Conservation (phyloP, 2,888 invertebrate species). For the Drosophila recens region DNA sequence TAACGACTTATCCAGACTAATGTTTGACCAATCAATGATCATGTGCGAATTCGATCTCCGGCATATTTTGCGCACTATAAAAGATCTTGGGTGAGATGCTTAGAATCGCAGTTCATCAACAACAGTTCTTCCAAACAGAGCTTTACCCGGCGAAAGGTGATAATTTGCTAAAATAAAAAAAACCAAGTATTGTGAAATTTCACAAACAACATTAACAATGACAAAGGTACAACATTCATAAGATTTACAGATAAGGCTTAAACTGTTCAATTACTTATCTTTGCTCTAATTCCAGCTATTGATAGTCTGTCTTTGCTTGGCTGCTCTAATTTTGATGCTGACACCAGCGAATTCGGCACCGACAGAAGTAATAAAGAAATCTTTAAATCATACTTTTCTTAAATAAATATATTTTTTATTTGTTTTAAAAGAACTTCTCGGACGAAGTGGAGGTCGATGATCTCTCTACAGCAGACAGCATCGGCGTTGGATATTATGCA, state of each 20-base stretch:
- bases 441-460: constrained; percentile 49
- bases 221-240: constrained; percentile 53
- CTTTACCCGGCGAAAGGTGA: constrained; percentile 54
- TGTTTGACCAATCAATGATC: constrained; percentile 74
- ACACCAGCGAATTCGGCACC: constrained; percentile 43
- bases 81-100: constrained; percentile 49
- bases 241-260: constrained; percentile 4
- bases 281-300: constrained; percentile 55
- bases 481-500: constrained; percentile 66
- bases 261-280: constrained; percentile 21
- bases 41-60: constrained; percentile 72
- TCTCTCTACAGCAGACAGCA: constrained; percentile 62
- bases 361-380: constrained; percentile 44
- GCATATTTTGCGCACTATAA: constrained; percentile 60
- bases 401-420: not conserved
- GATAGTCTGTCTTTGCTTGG: constrained; percentile 23
- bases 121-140: constrained; percentile 50
- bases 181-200: constrained; percentile 51
- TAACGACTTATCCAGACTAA: constrained; percentile 70
- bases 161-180: constrained; percentile 58
- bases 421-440: constrained; percentile 12
- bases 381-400: not conserved
- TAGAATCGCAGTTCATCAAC: constrained; percentile 58
- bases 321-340: constrained; percentile 35
- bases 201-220: constrained; percentile 62